These are phyloP conservation scores for Rattus rattus DNA, from an alignment of 2,113 vertebrate genomes.

Conservation along the genomic window DNA sequence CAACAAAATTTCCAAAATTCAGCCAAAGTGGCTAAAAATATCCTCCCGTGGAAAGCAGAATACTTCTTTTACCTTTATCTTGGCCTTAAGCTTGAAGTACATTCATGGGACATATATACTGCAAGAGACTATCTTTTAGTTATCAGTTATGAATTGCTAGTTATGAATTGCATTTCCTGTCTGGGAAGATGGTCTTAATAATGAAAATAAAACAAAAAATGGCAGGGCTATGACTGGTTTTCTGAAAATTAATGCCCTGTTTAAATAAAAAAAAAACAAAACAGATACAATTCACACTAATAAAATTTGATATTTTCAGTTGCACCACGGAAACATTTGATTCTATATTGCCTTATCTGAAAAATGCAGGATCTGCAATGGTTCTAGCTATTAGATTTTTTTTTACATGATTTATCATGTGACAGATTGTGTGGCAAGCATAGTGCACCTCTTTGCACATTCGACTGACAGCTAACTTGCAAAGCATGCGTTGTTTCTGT, in stretches of 20 bases:
- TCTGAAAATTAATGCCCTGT: background rate
- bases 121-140: background rate
- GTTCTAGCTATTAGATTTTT: background rate
- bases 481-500: background rate
- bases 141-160: constrained; percentile 12
- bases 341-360: background rate
- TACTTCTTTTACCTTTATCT: background rate
- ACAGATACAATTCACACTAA: background rate
- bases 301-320: background rate
- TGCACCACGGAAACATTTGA: background rate
- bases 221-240: background rate
- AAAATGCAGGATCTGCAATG: background rate
- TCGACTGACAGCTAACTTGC: background rate
- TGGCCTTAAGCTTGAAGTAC: background rate
- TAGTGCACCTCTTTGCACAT: background rate
- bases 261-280: background rate
- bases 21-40: background rate
- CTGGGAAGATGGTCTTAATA: background rate
- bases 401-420: background rate
- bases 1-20: constrained; percentile 28
- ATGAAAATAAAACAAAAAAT: background rate
- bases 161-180: constrained; percentile 36
- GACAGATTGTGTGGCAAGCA: background rate
- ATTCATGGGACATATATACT: background rate
- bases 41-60: background rate